phyloP scores from a whole-genome alignment of 2,797 vertebrate genomes.

The Enteromius afrohamiltoni region DNA sequence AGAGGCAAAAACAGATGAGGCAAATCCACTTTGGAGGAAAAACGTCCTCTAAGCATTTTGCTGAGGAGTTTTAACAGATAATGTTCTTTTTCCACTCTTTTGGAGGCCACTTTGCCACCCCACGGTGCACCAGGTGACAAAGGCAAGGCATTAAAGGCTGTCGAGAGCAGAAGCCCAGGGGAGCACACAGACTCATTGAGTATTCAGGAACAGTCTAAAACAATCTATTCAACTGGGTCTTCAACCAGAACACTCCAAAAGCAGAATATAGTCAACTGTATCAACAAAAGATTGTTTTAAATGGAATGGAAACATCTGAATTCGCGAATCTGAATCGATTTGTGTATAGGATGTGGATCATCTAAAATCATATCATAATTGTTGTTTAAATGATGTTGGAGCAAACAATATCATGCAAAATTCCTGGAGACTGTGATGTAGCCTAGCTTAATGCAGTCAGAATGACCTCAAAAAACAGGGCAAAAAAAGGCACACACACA shows the following conservation, averaged over 20 bases:
- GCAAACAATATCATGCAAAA: constrained; percentile 2
- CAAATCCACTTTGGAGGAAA: constrained; percentile 55
- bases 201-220: constrained; percentile 50
- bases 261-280: background rate
- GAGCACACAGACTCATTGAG: constrained; percentile 52
- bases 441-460: background rate
- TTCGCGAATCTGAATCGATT: background rate
- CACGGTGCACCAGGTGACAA: constrained; percentile 56
- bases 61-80: constrained; percentile 57
- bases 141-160: constrained; percentile 53
- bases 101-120: constrained; percentile 47
- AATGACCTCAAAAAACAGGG: background rate
- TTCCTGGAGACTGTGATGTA: background rate
- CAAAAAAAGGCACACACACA: background rate
- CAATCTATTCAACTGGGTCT: constrained; percentile 41
- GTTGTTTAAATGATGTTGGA: background rate
- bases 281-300: background rate
- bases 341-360: too few species aligned
- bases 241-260: constrained; percentile 14
- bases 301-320: background rate
- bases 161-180: constrained; percentile 48
- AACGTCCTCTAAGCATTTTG: constrained; percentile 60
- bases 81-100: constrained; percentile 47
- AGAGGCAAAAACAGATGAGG: constrained; percentile 55
- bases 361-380: background rate